A percentile compares a stretch with the other conserved stretches of the same genome.
phyloP scores from a whole-genome alignment of 2,113 vertebrate genomes.

The Sceloporus undulatus region DNA sequence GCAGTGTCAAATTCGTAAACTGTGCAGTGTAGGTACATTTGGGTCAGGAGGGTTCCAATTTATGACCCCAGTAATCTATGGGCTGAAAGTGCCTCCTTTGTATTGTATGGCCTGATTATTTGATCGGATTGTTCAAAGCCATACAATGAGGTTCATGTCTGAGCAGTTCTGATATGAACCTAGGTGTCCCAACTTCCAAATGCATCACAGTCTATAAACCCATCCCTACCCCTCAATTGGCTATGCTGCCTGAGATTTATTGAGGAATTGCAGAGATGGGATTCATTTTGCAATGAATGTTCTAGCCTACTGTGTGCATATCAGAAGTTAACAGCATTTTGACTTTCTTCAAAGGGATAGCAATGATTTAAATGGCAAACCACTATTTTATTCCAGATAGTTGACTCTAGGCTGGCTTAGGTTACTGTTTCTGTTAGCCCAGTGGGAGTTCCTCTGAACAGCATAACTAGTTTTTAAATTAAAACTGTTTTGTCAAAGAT shows the following conservation, averaged over 20 bases:
- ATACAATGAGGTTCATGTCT: neutral
- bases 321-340: neutral
- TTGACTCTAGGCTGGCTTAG: constrained; percentile 40
- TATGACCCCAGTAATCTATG: neutral
- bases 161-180: constrained; percentile 2
- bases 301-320: neutral
- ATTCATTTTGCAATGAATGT: constrained; percentile 48
- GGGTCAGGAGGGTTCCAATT: neutral
- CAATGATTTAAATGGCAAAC: constrained; percentile 45
- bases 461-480: constrained; percentile 41
- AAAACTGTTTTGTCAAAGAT: constrained; percentile 23
- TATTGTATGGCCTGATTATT: too few relatives aligned
- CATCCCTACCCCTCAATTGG: neutral
- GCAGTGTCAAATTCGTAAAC: neutral
- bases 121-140: neutral
- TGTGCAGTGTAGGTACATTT: neutral
- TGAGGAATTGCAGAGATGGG: constrained; percentile 37
- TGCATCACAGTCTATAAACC: neutral
- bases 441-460: constrained; percentile 11
- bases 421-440: neutral
- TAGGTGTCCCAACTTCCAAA: neutral
- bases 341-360: constrained; percentile 42
- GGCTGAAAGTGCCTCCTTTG: neutral
- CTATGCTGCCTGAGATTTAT: constrained; percentile 47
- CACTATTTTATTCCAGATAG: constrained; percentile 34